Evolutionary conservation across 2,888 invertebrate species (phyloP), one percentile per base, ranked within the genome.

Genomic region (Cybosia mesomella): DNA sequence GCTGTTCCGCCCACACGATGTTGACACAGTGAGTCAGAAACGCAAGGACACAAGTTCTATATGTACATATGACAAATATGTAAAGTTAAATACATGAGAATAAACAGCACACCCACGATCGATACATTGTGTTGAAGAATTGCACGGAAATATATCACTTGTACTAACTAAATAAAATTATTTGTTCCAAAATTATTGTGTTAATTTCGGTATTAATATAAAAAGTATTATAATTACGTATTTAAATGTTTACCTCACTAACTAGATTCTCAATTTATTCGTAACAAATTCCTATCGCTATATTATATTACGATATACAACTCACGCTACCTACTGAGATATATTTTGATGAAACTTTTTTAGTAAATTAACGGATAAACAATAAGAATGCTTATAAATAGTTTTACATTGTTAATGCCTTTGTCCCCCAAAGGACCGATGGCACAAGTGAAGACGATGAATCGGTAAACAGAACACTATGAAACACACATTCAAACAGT

Each of bases 1-100:
- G 89, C 87, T 90, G 89, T 88, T 87, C 91, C 92, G 88, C 94
- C 92, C 86, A 92, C 93, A 86, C 88, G 82, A 88, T 89, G 89
- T 94, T 92, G 91, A 90, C 89, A 88, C 81, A 89, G 87, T 94
- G 94, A 94, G 92, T 94, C 94, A 94, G 90, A 85, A 84, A 85
- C 88, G 86, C 94, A 94, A 94, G 94, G 94, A 92, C 92, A 86
- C 72, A 72, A 58, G 69, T 70, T 74, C 67, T 68, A 66, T 54
- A 64, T 69, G 60, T 74, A 67, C 69, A 73, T 75, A 86, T 90
- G 90, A 91, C 91, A 89, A 89, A 87, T 86, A 91, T 87, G 84
- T 88, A 85, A 84, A 87, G 90, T 88, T 88, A 84, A 88, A 89
- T 90, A 86, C 79, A 83, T 85, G 77, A 76, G 87, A 87, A 86